phyloP scores from a whole-genome alignment of 2,113 vertebrate genomes.

The Cyprinodon variegatus region DNA sequence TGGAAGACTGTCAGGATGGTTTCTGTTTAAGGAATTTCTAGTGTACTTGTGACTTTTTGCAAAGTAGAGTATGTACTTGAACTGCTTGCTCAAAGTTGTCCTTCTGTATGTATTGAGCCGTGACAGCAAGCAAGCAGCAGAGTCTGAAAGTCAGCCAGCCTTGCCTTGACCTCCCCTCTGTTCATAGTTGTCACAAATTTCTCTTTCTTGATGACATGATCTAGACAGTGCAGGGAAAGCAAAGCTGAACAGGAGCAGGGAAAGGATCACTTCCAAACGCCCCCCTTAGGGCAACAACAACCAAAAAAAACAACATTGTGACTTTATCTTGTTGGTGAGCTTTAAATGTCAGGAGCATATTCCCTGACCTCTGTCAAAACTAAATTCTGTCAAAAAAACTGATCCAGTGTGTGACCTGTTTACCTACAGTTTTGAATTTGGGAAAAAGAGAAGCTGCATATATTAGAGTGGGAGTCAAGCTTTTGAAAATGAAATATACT shows the following conservation, averaged over 20 bases:
- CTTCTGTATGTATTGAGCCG: constrained; percentile 37
- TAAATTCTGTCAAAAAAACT: constrained; percentile 40
- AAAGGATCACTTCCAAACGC: constrained; percentile 47
- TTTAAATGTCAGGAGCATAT: constrained; percentile 58
- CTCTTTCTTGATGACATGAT: constrained; percentile 26
- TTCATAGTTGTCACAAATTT: constrained; percentile 37
- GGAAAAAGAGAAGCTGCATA: neutral
- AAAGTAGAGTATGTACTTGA: neutral
- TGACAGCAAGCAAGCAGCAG: constrained; percentile 25
- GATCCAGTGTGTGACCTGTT: constrained; percentile 21
- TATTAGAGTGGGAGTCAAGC: neutral
- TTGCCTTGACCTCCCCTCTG: constrained; percentile 35
- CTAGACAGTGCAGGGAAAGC: neutral
- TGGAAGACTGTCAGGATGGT: neutral
- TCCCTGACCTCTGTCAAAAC: constrained; percentile 45
- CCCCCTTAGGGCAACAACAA: constrained; percentile 22
- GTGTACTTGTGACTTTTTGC: neutral
- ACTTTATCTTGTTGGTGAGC: constrained; percentile 49
- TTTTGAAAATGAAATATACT: neutral
- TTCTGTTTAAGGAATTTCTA: no score
- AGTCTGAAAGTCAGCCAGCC: constrained; percentile 40
- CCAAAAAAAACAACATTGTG: constrained; percentile 22
- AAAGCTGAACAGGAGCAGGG: constrained; percentile 42
- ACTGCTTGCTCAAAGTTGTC: constrained; percentile 18
- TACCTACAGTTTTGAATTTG: neutral